Evolutionary conservation across 2,113 vertebrate species (phyloP), one percentile per base, ranked within the genome.

Genomic region (Scopus umbretta): DNA sequence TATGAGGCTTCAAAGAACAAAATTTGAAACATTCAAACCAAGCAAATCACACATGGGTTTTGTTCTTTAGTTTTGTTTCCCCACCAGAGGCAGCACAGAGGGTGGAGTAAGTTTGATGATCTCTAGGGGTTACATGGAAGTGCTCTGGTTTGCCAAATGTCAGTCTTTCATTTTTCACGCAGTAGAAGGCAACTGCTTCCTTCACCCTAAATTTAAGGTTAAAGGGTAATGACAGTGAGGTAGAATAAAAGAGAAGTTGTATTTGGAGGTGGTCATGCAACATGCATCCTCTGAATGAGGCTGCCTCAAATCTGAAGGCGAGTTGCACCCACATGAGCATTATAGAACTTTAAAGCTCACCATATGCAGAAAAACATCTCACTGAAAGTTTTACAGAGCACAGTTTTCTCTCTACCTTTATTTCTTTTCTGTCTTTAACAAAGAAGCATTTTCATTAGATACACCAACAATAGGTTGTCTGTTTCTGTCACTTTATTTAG

Each of bases 1-100:
- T 91, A 88, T 94, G 79, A 89, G 42, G 38, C 68, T 32, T 21
- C 75, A 92, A 94, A 95, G 67, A 96, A 94, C 65, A 84, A 80
- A 68, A 73, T 76, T 47, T 65, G 56, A 45, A 88, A 74, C 9
- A 38, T 58, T 36, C 45, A 80, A 68, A 29, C 16, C 1, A 29
- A 45, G 12, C 30, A 88, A 97, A 94, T 94, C 12, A 16, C 14
- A 19, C 10, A 9, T 32, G 12, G 7, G 14, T 86, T 91, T 86
- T 56, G n/a, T 32, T 72, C 36, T 68, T 50, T 9, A 17, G 8
- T 52, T 62, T 80, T 92, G 18, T 29, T 83, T 52, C 18, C 13
- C 59, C 70, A 71, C 53, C 38, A 70, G 55, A 80, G 30, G 45
- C 43, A 63, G 11, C 42, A 38, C n/a, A 40, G 32, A 38, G 66